A percentile compares a stretch with the other conserved stretches of the same genome.
Conservation (phyloP, 2,797 vertebrate genomes). For the Pangasius macronema region DNA sequence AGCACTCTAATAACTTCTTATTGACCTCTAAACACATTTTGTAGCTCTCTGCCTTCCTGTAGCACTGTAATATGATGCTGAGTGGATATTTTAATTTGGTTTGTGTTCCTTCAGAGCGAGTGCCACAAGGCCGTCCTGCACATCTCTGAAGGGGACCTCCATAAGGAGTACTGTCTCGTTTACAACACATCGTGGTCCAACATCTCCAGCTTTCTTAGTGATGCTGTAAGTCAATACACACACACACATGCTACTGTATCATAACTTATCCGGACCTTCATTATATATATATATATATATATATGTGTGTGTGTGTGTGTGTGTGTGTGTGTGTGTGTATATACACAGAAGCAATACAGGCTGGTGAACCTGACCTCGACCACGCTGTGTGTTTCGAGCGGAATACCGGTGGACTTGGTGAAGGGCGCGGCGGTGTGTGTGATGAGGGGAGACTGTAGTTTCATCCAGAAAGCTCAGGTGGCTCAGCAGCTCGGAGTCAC, state of each 20-base stretch:
- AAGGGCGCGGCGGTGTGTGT: constrained; percentile 82
- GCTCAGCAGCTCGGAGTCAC: constrained; percentile 80
- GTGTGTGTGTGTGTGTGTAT: too few relatives aligned
- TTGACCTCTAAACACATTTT: not conserved
- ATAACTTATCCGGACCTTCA: not conserved
- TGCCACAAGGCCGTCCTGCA: constrained; percentile 85
- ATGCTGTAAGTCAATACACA: constrained; percentile 78
- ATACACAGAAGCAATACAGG: constrained; percentile 67
- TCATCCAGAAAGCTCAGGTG: constrained; percentile 81
- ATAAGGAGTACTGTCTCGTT: constrained; percentile 84
- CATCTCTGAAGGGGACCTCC: constrained; percentile 63
- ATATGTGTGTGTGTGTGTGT: constrained; percentile 32
- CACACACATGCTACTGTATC: not conserved
- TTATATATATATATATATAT: constrained; percentile 27
- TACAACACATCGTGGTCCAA: constrained; percentile 81
- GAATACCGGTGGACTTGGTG: accelerated
- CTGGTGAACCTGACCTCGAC: constrained; percentile 80
- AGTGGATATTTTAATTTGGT: not conserved
- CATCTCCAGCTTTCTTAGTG: constrained; percentile 73
- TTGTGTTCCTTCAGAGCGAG: constrained; percentile 70
- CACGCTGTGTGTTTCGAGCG: constrained; percentile 72
- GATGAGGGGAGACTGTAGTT: constrained; percentile 78
- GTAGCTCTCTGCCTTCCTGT: not conserved
- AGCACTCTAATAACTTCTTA: not conserved
- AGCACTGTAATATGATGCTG: not conserved